Evolutionary conservation across 2,888 invertebrate species (phyloP).

Genomic region (Beris morrisii): DNA sequence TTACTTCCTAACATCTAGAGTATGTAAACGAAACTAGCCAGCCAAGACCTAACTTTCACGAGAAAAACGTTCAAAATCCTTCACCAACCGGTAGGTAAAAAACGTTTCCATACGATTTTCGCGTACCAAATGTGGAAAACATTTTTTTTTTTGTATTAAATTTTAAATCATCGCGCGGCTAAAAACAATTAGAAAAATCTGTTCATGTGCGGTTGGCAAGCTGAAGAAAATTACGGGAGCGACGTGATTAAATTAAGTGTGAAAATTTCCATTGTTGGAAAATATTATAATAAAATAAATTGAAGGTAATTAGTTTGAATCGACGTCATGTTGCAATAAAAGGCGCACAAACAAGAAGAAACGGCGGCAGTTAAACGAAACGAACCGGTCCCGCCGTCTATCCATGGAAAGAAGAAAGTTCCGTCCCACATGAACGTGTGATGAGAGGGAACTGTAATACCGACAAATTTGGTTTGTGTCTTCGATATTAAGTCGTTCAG

Average conservation of each 20-base stretch:
- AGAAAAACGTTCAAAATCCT: no score
- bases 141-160: no score
- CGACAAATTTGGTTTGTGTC: constrained; percentile 4
- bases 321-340: background rate
- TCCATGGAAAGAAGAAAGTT: no score
- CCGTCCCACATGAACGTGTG: no score
- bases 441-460: constrained; percentile 12
- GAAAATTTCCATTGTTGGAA: background rate
- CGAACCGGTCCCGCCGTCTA: no score
- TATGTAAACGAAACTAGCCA: no score
- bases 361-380: no score
- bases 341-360: background rate
- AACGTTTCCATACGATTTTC: no score
- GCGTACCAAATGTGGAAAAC: no score
- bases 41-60: no score
- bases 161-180: background rate
- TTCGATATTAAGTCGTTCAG: constrained; percentile 13
- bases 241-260: constrained; percentile 7
- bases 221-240: background rate
- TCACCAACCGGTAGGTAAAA: no score
- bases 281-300: constrained; percentile 6
- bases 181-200: background rate
- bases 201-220: background rate
- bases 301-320: background rate
- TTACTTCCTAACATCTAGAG: no score